Evolutionary conservation across 1,140 invertebrate species (phyloP), one percentile per base, ranked within the genome.

Genomic region (Dinothrombium tinctorium): DNA sequence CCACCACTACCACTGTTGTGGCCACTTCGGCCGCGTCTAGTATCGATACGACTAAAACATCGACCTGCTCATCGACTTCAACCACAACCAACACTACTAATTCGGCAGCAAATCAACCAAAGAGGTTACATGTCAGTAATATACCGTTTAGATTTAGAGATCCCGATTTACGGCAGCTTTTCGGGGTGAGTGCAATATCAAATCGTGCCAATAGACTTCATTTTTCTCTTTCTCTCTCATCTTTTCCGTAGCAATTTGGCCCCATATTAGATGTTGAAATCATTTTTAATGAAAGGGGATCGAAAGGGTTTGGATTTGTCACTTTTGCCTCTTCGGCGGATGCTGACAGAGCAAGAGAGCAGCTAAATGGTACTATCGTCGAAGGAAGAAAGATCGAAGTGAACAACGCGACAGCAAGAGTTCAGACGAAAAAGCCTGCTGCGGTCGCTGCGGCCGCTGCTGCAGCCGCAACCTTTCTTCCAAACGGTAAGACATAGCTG

Each of bases 361-460:
- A 89, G 76, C 80, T 96, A 72, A 89, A 96, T 73, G 89, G 89
- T 75, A 92, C 86, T 70, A 82, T 95, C 76, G 86, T 96, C 79
- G 92, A 96, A 79, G 90, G 92, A 73, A 79, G 92, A 74, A 96
- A 96, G 74, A 95, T 98, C 76, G 92, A 96, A 86, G 90, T 98
- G 56, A 38, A 26, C 17, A 80, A 79, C 74, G 69, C 41, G 7
- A 42, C 42, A 14, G 42, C 46, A 21, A 23, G 44, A 22, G 45
- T 43, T 11, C 45, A 46, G 35, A 45, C 40, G 4, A 46, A 46
- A 23, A 46, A 46, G 24, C 41, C 45, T 9, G 12, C 24, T 24
- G 20, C 25, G 24, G 24, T 37, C 20, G 39, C 39, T n/a, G 24
- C 21, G 14, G 25, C 22, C 8, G 24, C 21, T 22, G 37, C 37